Base-by-base conservation (phyloP, 2,888 invertebrate genomes). In the Ophion ellenae region DNA sequence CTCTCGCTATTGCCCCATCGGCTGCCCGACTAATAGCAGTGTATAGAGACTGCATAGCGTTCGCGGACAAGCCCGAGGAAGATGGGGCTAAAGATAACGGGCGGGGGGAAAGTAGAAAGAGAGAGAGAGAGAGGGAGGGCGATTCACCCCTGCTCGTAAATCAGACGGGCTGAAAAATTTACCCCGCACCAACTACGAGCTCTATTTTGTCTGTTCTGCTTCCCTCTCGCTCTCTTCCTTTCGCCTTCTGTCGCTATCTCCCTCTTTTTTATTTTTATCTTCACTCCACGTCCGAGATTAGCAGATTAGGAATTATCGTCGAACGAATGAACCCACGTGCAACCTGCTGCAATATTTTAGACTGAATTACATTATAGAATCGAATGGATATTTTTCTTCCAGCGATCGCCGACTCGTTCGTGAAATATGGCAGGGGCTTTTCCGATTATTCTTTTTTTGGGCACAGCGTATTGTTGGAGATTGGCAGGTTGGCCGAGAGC, bases 101-200 rank as follows among this genome's bases (percentile, higher is more conserved):
- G 47, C 20, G 28, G 36, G 70, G 36, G 11, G 24, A n/a, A 20
- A 40, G 61, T 36, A 53, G 40, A 82, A 20, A 66, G 45, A 45
- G 24, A 47, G 57, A 67, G 17, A 63, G 6, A 73, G 59, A 47
- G 47, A 61, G 45, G n/a, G n/a, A 47, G 81, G 63, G 67, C 70
- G 81, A 78, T 45, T 80, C 80, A 47, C 87, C 85, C 77, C 66
- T 61, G 85, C 77, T 85, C 84, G 84, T 88, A 88, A 88, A 88
- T 88, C 88, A 88, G 77, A 81, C 80, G 63, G 75, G 83, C 85
- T 83, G 85, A 86, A 88, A 88, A 87, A 87, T 87, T 80, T 74
- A 81, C 76, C 81, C 75, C 61, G n/a, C 47, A 47, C 47, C 77
- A 10, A 64, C 64, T 76, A 14, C 32, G 10, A 47, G 64, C 47